Percentiles rank a stretch among this genome's conserved stretches.
Evolutionary conservation across 2,113 vertebrate species (phyloP).

Genomic region (Monopterus albus): DNA sequence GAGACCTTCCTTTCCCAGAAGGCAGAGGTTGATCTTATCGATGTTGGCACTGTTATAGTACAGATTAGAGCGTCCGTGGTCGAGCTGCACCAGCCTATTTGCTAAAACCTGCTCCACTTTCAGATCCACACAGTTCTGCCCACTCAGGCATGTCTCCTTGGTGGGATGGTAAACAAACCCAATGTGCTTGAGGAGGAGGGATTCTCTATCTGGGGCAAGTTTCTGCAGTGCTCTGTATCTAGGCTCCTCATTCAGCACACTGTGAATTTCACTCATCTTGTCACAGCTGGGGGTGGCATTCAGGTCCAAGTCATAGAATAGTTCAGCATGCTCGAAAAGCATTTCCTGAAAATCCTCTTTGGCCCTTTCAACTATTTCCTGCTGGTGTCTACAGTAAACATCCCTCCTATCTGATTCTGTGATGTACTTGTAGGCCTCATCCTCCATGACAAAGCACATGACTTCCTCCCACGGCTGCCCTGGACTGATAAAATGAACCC

Average conservation of each 20-base stretch:
- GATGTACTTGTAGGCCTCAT: slow-evolving; percentile 97
- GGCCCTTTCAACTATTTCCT: slow-evolving; percentile 99
- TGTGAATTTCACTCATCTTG: slow-evolving; percentile 98
- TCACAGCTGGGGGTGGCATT: slow-evolving; percentile 97
- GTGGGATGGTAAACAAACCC: slow-evolving; percentile 99
- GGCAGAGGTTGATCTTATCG: slow-evolving; percentile 97
- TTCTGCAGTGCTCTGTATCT: slow-evolving; percentile 98
- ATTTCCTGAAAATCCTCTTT: slow-evolving; percentile 99
- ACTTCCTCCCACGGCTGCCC: slow-evolving; percentile 98
- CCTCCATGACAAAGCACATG: slow-evolving; percentile 96
- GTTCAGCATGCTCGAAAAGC: slow-evolving; percentile 98
- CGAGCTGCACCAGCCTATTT: slow-evolving; percentile 92
- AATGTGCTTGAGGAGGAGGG: slow-evolving; percentile 98
- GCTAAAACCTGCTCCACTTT: slow-evolving; percentile 96
- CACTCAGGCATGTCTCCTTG: slow-evolving; percentile 98
- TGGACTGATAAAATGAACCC: slow-evolving; percentile 94
- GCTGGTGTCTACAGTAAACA: slow-evolving; percentile 95
- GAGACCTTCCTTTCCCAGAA: slow-evolving; percentile 95
- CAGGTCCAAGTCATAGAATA: slow-evolving; percentile 98
- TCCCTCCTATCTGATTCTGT: slow-evolving; percentile 94
- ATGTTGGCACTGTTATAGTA: slow-evolving; percentile 95
- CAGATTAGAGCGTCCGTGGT: slow-evolving; percentile 90
- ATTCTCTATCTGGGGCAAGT: slow-evolving; percentile 96
- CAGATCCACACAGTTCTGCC: slow-evolving; percentile 94
- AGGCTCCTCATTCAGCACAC: slow-evolving; percentile 96